Conservation (phyloP, 53 echinoderm and acorn worm genomes). For the Temnopleurus reevesii region DNA sequence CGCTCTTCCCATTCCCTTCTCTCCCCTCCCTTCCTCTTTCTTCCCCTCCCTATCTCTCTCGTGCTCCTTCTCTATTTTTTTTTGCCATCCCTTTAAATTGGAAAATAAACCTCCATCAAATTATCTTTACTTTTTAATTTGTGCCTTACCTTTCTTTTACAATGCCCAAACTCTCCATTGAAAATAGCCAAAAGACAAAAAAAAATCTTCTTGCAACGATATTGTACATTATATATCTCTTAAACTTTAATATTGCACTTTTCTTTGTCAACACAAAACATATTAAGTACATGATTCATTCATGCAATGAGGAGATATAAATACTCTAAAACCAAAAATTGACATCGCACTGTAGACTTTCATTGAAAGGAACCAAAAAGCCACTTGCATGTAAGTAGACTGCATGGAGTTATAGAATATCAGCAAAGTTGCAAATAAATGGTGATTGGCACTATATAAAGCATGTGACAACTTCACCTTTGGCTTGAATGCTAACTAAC, state of each 20-base stretch:
- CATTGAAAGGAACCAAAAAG: neutral
- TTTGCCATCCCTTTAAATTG: too few relatives aligned
- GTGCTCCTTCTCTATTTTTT: too few relatives aligned
- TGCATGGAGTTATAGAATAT: too few relatives aligned
- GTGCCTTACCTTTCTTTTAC: neutral
- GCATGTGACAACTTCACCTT: too few relatives aligned
- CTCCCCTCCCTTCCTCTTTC: too few relatives aligned
- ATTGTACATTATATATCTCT: neutral
- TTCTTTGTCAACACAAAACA: neutral
- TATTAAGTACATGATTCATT: slow-evolving; percentile 5
- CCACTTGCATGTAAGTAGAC: too few relatives aligned
- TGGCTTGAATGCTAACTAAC: too few relatives aligned
- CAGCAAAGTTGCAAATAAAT: too few relatives aligned
- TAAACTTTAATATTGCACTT: slow-evolving; percentile 31
- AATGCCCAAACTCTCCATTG: neutral
- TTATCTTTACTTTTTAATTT: neutral
- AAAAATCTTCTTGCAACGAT: neutral
- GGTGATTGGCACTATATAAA: too few relatives aligned
- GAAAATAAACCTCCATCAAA: too few relatives aligned
- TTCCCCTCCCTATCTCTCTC: too few relatives aligned
- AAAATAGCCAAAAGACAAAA: neutral
- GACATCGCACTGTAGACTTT: neutral
- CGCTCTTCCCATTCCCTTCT: too few relatives aligned
- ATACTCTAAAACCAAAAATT: neutral
- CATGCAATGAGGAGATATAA: neutral